These are phyloP conservation scores for Goniozus legneri DNA, from an alignment of 1,140 invertebrate species.

Conservation along the genomic window DNA sequence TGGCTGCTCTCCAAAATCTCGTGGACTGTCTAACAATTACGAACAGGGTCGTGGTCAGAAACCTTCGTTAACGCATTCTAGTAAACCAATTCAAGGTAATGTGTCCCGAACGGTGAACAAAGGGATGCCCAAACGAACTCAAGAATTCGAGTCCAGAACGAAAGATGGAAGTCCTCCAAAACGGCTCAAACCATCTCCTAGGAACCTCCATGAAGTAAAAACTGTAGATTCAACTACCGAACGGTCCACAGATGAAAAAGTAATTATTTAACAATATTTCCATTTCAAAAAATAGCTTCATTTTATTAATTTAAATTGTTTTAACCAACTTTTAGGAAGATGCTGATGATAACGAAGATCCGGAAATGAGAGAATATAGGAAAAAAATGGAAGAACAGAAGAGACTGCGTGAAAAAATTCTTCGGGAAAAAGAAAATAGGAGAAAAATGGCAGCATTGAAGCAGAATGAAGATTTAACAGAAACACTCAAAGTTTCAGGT, in stretches of 20 bases:
- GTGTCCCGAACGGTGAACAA: slow-evolving; percentile 10
- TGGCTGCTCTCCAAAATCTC: neutral
- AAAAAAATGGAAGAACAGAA: slow-evolving; percentile 66
- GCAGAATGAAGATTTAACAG: slow-evolving; percentile 31
- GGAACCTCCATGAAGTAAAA: slow-evolving; percentile 30
- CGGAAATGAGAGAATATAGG: slow-evolving; percentile 62
- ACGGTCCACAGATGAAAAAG: slow-evolving; percentile 25
- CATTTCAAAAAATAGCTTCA: too few relatives aligned
- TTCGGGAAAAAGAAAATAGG: slow-evolving; percentile 62
- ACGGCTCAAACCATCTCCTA: slow-evolving; percentile 21
- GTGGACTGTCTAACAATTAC: slow-evolving; percentile 6
- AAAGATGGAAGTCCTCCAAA: too few relatives aligned
- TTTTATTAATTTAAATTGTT: slow-evolving; percentile 4
- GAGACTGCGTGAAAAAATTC: slow-evolving; percentile 57
- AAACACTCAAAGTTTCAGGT: slow-evolving; percentile 26
- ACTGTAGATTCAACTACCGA: slow-evolving; percentile 15
- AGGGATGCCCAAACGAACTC: neutral
- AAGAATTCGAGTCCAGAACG: slow-evolving; percentile 28
- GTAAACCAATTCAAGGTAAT: slow-evolving; percentile 9
- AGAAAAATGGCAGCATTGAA: slow-evolving; percentile 58
- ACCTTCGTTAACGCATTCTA: too few relatives aligned
- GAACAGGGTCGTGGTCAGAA: slow-evolving; percentile 30
- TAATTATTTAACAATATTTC: too few relatives aligned
- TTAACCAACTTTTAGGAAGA: slow-evolving; percentile 31
- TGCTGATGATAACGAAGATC: slow-evolving; percentile 62